These are phyloP conservation scores for Egretta garzetta DNA, from an alignment of 2,113 vertebrate genomes.

Conservation along the genomic window DNA sequence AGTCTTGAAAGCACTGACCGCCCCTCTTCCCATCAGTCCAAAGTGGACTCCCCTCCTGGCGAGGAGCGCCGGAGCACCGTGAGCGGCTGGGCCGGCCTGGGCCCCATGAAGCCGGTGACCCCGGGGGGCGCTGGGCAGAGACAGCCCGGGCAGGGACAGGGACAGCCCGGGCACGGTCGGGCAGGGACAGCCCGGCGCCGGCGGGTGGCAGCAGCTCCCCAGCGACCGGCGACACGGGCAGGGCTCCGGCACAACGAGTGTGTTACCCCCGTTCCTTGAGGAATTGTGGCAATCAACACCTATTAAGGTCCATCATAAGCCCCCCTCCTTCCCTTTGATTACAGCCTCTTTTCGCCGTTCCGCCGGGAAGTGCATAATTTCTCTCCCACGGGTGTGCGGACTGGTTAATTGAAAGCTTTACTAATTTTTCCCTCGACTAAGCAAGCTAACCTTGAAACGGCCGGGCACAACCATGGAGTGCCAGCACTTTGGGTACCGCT, in stretches of 20 bases:
- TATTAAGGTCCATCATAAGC: rapidly evolving
- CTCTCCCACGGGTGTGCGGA: too few species aligned
- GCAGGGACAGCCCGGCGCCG: neutral
- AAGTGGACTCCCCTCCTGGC: neutral
- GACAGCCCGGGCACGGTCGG: too few species aligned
- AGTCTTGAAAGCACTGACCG: neutral
- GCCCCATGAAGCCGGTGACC: too few species aligned
- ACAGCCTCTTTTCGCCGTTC: neutral
- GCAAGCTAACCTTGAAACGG: neutral
- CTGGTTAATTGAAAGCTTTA: neutral
- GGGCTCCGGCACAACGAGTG: rapidly evolving
- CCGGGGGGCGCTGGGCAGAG: too few species aligned
- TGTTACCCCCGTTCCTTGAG: rapidly evolving
- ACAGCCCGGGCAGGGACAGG: too few species aligned
- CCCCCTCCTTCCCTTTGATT: neutral
- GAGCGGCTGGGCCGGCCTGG: too few species aligned
- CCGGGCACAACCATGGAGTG: neutral
- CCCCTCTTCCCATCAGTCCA: too few species aligned
- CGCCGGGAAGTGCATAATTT: rapidly evolving
- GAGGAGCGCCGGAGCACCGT: too few species aligned
- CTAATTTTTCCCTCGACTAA: neutral
- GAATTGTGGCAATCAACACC: rapidly evolving
- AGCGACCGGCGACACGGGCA: rapidly evolving
- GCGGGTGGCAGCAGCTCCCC: conserved; percentile 43
- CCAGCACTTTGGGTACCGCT: too few species aligned